phyloP scores from a whole-genome alignment of 92 coral and sea anemone genomes.

The Meandrina meandrites region DNA sequence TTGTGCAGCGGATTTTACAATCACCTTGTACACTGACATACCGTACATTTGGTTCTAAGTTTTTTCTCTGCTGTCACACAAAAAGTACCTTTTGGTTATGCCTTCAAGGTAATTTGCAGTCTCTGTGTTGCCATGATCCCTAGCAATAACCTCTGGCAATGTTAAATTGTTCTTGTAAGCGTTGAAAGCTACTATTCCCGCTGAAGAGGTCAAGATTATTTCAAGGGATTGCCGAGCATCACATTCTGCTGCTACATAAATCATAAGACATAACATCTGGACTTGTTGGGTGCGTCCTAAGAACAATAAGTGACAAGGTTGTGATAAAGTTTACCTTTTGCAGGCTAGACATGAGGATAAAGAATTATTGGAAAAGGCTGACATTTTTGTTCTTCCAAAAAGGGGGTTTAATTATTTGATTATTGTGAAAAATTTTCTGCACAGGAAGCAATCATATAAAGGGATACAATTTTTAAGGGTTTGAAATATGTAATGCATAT shows the following conservation, averaged over 20 bases:
- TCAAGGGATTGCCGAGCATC: neutral
- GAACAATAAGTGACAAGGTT: neutral
- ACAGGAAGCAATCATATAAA: neutral
- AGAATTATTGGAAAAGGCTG: neutral
- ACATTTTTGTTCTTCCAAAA: neutral
- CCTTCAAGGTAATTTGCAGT: conserved; percentile 10
- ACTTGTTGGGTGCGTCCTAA: neutral
- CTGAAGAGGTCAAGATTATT: conserved; percentile 14
- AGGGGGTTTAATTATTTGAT: neutral
- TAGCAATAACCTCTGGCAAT: conserved; percentile 24
- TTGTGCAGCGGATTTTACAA: no score
- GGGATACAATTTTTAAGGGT: neutral
- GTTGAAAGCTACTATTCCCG: neutral
- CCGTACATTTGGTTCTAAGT: neutral
- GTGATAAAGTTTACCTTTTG: neutral
- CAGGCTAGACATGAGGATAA: no score
- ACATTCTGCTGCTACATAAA: conserved; percentile 10
- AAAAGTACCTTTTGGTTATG: neutral
- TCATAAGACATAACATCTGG: neutral
- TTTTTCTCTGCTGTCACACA: neutral
- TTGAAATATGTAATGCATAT: neutral
- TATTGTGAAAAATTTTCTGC: neutral
- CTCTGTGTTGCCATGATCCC: neutral
- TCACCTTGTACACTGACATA: no score
- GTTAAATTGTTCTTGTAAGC: neutral